phyloP scores from a whole-genome alignment of 2,113 vertebrate genomes.

The Neodontobutis hainanensis region DNA sequence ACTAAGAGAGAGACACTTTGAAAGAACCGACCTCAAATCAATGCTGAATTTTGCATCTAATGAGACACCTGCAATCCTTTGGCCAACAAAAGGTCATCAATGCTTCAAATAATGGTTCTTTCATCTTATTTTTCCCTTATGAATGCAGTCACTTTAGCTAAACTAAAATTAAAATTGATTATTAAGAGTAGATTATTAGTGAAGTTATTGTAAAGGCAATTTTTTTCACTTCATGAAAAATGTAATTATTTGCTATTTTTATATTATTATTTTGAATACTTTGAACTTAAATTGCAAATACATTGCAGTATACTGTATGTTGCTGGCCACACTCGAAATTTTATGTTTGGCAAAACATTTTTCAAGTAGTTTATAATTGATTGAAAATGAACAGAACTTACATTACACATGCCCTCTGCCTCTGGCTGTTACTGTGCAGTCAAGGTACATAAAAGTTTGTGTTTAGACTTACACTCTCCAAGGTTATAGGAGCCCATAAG shows the following conservation, averaged over 20 bases:
- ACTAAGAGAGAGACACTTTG: constrained; percentile 54
- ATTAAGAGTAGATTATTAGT: constrained; percentile 18
- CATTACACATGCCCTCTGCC: no score
- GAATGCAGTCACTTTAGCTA: constrained; percentile 47
- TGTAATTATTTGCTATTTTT: background rate
- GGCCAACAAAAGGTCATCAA: constrained; percentile 63
- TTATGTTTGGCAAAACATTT: no score
- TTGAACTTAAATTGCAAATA: background rate
- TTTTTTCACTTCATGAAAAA: constrained; percentile 36
- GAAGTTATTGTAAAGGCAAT: constrained; percentile 45
- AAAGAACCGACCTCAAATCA: constrained; percentile 62
- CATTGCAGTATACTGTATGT: no score
- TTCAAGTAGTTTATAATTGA: no score
- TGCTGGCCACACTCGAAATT: no score
- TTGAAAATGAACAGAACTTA: no score
- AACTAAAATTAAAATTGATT: constrained; percentile 70
- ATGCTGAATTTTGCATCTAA: constrained; percentile 77
- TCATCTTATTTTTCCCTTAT: constrained; percentile 46
- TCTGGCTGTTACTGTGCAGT: no score
- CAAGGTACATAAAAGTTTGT: no score
- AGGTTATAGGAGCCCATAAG: no score
- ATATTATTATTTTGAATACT: constrained; percentile 15
- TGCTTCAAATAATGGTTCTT: constrained; percentile 62
- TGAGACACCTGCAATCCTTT: constrained; percentile 75
- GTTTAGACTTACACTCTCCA: no score